Conservation (phyloP, 2,113 vertebrate species). For the Ahaetulla prasina region DNA sequence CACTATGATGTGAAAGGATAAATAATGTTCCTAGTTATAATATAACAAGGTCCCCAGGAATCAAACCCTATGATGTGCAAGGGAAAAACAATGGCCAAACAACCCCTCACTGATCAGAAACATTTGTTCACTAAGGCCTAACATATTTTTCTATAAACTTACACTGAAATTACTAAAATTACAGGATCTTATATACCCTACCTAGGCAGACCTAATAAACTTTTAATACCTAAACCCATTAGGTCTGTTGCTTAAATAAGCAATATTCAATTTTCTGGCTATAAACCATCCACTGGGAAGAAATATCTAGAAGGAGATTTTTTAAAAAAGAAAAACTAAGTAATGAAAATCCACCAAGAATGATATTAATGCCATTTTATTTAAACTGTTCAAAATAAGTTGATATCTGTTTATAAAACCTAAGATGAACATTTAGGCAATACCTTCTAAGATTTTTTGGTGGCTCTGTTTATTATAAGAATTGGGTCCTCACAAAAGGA, state of each 20-base stretch:
- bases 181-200: conserved; percentile 49
- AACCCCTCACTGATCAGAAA: conserved; percentile 31
- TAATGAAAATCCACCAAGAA: not conserved
- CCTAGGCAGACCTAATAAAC: conserved; percentile 57
- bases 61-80: conserved; percentile 16
- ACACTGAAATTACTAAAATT: conserved; percentile 29
- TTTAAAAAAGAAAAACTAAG: not conserved
- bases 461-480: not conserved
- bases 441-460: not conserved
- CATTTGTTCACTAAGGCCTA: conserved; percentile 45
- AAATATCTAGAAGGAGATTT: conserved; percentile 37
- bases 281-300: conserved; percentile 38
- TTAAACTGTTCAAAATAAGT: conserved; percentile 33
- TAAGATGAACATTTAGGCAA: not conserved
- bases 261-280: conserved; percentile 20
- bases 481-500: not conserved
- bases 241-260: conserved; percentile 50
- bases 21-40: conserved; percentile 52
- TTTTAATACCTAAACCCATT: conserved; percentile 32
- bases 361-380: conserved; percentile 29
- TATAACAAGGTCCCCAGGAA: conserved; percentile 32
- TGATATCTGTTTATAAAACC: conserved; percentile 9
- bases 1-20: conserved; percentile 25
- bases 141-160: conserved; percentile 49
- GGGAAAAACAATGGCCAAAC: conserved; percentile 29